Evolutionary conservation across 2,888 invertebrate species (phyloP), one percentile per base, ranked within the genome.

Genomic region (Auanema sp.): DNA sequence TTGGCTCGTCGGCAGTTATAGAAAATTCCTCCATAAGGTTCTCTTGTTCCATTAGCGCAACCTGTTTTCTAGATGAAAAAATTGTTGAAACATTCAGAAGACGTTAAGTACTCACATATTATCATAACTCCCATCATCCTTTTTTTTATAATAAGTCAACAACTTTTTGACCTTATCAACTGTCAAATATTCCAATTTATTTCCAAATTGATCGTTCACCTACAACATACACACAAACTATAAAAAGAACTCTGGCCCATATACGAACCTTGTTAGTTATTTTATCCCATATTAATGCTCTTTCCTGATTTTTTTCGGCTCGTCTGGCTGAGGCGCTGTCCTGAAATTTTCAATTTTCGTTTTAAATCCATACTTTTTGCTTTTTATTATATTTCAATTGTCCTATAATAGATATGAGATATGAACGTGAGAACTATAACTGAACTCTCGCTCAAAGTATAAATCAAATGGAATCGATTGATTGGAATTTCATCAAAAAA

Each of bases 91-190:
- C 11, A 43, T 12, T 12, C 43, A 43, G 43, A 43, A 43, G 11
- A 12, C 43, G n/a, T 43, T 43, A 11, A 43, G 12, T n/a, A 60
- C 68, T 16, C 12, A 68, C 59, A 65, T 55, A 44, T 61, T 68
- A 41, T 68, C 67, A 25, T 64, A 68, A 33, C 58, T 60, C 6
- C 67, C 67, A 21, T 68, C 67, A 16, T 68, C 67, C 40, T 68
- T 68, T 47, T 68, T 68, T 43, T 68, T 68, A 43, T 65, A 71
- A 51, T 71, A 71, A 18, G 68, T 68, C 21, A 65, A 52, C 12
- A 68, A 53, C 52, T 71, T 71, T 23, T 66, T 62, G 44, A 61
- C 64, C 42, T 64, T 60, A 8, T 60, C 60, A 6, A 64, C 50
- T 6, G 64, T 54, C 41, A 68, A 56, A 25, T 52, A 44, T 33